These are phyloP conservation scores for Porites cylindrica DNA, from an alignment of 92 coral and sea anemone genomes.

Conservation along the genomic window DNA sequence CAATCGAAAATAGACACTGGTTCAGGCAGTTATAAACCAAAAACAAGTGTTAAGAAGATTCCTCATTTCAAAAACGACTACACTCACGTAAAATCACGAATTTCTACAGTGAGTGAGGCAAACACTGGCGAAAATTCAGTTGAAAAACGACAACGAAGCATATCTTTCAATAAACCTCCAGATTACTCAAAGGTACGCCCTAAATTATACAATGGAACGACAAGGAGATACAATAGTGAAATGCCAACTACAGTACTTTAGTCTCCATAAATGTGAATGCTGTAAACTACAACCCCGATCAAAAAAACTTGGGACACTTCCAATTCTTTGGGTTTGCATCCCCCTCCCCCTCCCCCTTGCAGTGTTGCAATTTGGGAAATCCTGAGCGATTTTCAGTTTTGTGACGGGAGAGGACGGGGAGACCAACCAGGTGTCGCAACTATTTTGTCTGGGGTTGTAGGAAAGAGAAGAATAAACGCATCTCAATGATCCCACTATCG, in stretches of 20 bases:
- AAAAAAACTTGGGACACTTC: no score
- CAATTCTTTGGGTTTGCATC: no score
- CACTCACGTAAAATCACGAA: constrained; percentile 79
- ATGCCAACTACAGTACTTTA: constrained; percentile 18
- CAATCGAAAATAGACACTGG: constrained; percentile 78
- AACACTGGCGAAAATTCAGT: neutral
- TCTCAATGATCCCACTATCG: no score
- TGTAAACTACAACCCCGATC: neutral
- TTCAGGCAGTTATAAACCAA: constrained; percentile 40
- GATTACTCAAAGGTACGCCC: constrained; percentile 81
- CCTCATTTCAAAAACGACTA: constrained; percentile 78
- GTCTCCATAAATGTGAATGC: neutral
- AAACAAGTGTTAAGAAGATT: constrained; percentile 58
- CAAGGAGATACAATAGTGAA: constrained; percentile 21
- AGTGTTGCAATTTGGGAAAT: no score
- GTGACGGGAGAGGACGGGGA: no score
- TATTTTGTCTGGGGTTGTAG: no score
- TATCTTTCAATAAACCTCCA: constrained; percentile 24
- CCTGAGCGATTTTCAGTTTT: no score
- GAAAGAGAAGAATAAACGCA: no score
- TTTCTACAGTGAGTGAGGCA: constrained; percentile 35
- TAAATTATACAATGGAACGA: constrained; percentile 45
- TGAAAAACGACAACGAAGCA: constrained; percentile 19
- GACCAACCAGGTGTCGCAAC: no score
- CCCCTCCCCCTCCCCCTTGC: no score